Conservation (phyloP, 2,113 vertebrate species). For the Osmerus eperlanus region DNA sequence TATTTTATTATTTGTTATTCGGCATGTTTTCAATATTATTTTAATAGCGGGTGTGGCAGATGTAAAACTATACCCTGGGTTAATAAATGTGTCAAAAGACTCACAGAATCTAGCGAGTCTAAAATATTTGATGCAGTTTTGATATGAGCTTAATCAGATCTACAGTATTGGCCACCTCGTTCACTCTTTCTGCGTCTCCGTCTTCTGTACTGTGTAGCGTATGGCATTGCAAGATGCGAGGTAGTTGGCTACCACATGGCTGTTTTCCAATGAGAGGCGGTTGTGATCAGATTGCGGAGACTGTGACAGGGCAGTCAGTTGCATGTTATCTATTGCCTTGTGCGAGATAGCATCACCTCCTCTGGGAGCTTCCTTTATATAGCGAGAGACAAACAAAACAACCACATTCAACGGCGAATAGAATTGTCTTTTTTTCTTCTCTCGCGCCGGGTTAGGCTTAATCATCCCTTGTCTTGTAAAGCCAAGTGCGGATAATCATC, state of each 20-base stretch:
- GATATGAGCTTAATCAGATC: not conserved
- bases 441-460: constrained; percentile 50
- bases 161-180: not conserved
- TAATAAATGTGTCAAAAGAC: too few relatives aligned
- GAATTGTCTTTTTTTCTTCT: constrained; percentile 35
- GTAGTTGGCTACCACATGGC: constrained; percentile 63
- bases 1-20: too few relatives aligned
- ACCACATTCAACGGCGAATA: constrained; percentile 34
- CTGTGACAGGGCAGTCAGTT: constrained; percentile 72
- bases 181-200: constrained; percentile 9
- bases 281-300: constrained; percentile 69
- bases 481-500: constrained; percentile 58
- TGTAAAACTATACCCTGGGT: too few relatives aligned
- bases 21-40: too few relatives aligned
- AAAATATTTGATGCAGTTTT: not conserved
- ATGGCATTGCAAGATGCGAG: constrained; percentile 16
- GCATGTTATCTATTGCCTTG: constrained; percentile 67
- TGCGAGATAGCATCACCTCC: constrained; percentile 53
- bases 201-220: constrained; percentile 22
- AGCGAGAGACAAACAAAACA: constrained; percentile 42
- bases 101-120: too few relatives aligned
- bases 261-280: constrained; percentile 71
- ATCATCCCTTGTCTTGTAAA: constrained; percentile 53
- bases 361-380: constrained; percentile 60
- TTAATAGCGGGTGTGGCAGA: too few relatives aligned